Conservation (phyloP, 2,113 vertebrate genomes). For the Hiodon tergisus region DNA sequence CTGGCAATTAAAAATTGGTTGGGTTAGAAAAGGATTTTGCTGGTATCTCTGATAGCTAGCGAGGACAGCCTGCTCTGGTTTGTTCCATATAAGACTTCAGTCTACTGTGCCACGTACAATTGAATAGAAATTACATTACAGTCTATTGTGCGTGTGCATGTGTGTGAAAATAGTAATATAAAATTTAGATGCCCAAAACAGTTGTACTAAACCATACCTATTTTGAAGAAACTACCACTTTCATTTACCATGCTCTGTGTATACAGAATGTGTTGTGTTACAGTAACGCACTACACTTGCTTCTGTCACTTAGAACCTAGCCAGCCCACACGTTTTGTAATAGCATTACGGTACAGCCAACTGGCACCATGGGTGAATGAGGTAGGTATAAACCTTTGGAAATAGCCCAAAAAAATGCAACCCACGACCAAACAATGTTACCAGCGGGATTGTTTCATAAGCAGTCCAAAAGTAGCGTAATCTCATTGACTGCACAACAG, state of each 20-base stretch:
- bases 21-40: neutral
- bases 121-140: conserved; percentile 17
- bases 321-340: no score
- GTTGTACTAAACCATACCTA: no score
- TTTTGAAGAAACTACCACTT: no score
- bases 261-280: no score
- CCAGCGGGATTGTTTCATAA: no score
- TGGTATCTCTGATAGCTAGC: neutral
- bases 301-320: no score
- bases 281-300: no score
- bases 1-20: neutral
- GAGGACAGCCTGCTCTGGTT: conserved; percentile 30
- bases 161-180: neutral
- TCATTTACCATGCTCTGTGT: no score
- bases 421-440: neutral
- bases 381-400: conserved; percentile 52
- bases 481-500: no score
- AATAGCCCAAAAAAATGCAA: no score
- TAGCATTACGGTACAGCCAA: conserved; percentile 36
- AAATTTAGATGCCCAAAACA: no score
- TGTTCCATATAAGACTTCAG: conserved; percentile 26
- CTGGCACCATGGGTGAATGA: conserved; percentile 46
- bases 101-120: conserved; percentile 30
- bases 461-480: no score
- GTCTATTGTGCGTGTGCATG: neutral